phyloP scores from a whole-genome alignment of 2,888 invertebrate species.

The Rhyacophila evoluta region DNA sequence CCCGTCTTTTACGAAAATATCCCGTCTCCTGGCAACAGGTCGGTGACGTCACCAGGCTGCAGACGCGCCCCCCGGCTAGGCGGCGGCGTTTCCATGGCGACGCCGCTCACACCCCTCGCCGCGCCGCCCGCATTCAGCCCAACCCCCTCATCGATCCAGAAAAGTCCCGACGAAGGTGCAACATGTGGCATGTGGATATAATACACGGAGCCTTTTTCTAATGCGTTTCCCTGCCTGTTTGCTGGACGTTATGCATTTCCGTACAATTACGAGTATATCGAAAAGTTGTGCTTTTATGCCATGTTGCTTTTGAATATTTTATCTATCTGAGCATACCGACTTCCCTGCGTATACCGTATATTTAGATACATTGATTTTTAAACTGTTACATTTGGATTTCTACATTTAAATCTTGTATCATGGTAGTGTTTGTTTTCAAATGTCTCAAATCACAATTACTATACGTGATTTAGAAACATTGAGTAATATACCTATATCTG shows the following conservation, averaged over 20 bases:
- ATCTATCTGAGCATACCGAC: too few species aligned
- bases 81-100: constrained; percentile 4
- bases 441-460: too few species aligned
- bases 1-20: not conserved
- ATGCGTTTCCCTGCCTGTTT: not conserved
- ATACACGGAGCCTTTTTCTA: not conserved
- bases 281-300: too few species aligned
- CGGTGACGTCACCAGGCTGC: constrained; percentile 49
- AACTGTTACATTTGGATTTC: too few species aligned
- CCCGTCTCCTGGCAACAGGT: constrained; percentile 53
- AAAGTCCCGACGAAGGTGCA: constrained; percentile 21
- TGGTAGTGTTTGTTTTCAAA: too few species aligned
- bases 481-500: not conserved
- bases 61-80: constrained; percentile 19
- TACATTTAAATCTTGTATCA: too few species aligned
- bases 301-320: too few species aligned
- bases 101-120: not conserved
- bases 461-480: too few species aligned
- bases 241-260: not conserved
- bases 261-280: too few species aligned
- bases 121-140: not conserved
- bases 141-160: constrained; percentile 15
- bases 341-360: too few species aligned
- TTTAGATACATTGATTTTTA: too few species aligned
- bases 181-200: not conserved